These are phyloP conservation scores for Antedon mediterranea DNA, from an alignment of 53 echinoderm and acorn worm genomes.

Conservation along the genomic window DNA sequence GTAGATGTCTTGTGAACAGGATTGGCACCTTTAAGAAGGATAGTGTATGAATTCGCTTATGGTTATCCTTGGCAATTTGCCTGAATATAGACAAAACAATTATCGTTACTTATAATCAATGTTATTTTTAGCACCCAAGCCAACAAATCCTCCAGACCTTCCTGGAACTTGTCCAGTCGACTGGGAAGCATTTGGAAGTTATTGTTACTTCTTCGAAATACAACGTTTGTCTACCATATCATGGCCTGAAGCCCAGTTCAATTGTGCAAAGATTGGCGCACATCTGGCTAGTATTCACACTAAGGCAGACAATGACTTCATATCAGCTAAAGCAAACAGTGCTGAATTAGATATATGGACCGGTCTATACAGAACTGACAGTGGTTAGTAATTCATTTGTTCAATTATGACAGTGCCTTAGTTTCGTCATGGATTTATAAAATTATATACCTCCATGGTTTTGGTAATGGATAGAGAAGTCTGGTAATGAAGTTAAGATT, in stretches of 20 bases:
- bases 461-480: no score
- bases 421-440: no score
- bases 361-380: conserved; percentile 46
- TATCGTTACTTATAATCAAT: not conserved
- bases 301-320: conserved; percentile 39
- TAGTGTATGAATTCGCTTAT: no score
- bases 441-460: no score
- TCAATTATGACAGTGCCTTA: not conserved
- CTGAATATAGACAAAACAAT: no score
- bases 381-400: conserved; percentile 27
- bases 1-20: no score
- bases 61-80: no score
- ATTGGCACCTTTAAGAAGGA: no score
- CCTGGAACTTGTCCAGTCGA: conserved; percentile 54
- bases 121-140: conserved; percentile 31
- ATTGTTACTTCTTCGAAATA: conserved; percentile 52
- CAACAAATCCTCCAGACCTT: conserved; percentile 56
- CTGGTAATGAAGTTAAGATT: no score
- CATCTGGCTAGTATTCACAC: conserved; percentile 49
- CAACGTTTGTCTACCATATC: not conserved
- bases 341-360: conserved; percentile 31
- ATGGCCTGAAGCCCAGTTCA: conserved; percentile 67
- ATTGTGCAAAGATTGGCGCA: conserved; percentile 32
- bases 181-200: conserved; percentile 49
- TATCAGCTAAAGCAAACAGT: conserved; percentile 19